phyloP scores from a whole-genome alignment of 2,888 invertebrate genomes.

The Drosophila recens region DNA sequence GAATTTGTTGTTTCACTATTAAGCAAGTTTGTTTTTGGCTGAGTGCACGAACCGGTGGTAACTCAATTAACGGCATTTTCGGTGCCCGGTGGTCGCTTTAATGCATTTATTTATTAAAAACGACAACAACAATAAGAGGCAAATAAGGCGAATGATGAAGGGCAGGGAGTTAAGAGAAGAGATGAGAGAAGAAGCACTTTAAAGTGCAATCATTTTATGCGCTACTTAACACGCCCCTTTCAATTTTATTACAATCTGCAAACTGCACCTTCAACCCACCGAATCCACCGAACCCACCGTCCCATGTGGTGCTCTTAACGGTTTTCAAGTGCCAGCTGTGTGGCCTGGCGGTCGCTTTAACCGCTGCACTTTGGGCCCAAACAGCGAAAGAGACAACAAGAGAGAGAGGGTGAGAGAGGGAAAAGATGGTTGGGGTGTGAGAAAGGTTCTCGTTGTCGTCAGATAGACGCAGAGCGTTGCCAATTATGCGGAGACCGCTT shows the following conservation, averaged over 20 bases:
- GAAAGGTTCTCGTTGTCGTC: slow-evolving; percentile 22
- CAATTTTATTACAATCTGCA: slow-evolving; percentile 46
- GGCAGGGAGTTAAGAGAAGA: not conserved
- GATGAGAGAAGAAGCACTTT: slow-evolving; percentile 9
- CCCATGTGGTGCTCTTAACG: slow-evolving; percentile 33
- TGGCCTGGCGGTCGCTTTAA: slow-evolving; percentile 31
- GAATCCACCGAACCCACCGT: slow-evolving; percentile 6
- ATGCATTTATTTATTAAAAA: slow-evolving; percentile 49
- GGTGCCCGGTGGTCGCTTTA: slow-evolving; percentile 25
- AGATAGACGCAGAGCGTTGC: slow-evolving; percentile 39
- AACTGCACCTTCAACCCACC: slow-evolving; percentile 25
- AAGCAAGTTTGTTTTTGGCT: slow-evolving; percentile 7
- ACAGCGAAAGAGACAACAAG: not conserved
- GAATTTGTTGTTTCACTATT: not conserved
- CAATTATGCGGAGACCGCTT: slow-evolving; percentile 74
- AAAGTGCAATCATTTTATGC: slow-evolving; percentile 52
- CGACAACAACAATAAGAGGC: slow-evolving; percentile 8
- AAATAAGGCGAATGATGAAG: not conserved
- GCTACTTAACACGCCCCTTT: slow-evolving; percentile 36
- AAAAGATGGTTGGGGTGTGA: slow-evolving; percentile 21
- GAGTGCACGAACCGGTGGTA: slow-evolving; percentile 38
- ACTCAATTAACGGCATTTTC: slow-evolving; percentile 67
- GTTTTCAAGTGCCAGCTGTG: slow-evolving; percentile 41
- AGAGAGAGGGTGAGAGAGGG: not conserved
- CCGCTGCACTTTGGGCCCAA: slow-evolving; percentile 34